A percentile compares a stretch with the other conserved stretches of the same genome.
phyloP scores from a whole-genome alignment of 2,888 invertebrate genomes.

The Zeuzera pyrina region DNA sequence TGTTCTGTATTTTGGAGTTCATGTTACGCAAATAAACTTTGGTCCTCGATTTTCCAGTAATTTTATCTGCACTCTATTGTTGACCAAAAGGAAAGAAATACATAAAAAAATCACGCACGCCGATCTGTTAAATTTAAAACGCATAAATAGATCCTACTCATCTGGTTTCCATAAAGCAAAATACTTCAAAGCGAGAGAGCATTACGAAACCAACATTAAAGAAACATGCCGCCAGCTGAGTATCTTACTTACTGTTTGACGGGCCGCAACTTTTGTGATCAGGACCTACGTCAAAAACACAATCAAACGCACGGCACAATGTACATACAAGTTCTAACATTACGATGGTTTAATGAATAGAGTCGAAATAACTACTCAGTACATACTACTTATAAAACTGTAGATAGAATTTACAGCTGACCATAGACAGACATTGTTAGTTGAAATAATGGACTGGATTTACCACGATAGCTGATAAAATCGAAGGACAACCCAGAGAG shows the following conservation, averaged over 20 bases:
- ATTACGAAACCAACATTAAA: constrained; percentile 51
- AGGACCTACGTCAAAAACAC: constrained; percentile 72
- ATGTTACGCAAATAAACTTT: too few relatives aligned
- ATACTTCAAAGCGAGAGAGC: constrained; percentile 62
- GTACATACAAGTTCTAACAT: constrained; percentile 39
- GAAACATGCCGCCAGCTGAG: constrained; percentile 57
- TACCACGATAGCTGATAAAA: constrained; percentile 53
- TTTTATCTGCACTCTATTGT: too few relatives aligned
- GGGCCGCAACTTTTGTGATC: constrained; percentile 71
- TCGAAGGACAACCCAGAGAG: constrained; percentile 35
- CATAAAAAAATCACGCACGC: too few relatives aligned
- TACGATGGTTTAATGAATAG: constrained; percentile 29
- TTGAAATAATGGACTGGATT: constrained; percentile 39
- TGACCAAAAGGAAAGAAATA: too few relatives aligned
- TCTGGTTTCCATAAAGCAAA: too few relatives aligned
- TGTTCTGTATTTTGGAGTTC: too few relatives aligned
- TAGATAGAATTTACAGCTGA: constrained; percentile 40
- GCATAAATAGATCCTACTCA: too few relatives aligned
- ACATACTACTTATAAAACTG: constrained; percentile 26
- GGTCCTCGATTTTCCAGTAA: too few relatives aligned
- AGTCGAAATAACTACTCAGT: constrained; percentile 36
- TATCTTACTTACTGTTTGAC: constrained; percentile 69
- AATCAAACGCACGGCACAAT: constrained; percentile 66
- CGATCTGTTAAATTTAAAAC: too few relatives aligned
- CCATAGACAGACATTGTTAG: constrained; percentile 40